phyloP scores from a whole-genome alignment of 35 echinoderm and acorn worm genomes.

The Lytechinus variegatus region DNA sequence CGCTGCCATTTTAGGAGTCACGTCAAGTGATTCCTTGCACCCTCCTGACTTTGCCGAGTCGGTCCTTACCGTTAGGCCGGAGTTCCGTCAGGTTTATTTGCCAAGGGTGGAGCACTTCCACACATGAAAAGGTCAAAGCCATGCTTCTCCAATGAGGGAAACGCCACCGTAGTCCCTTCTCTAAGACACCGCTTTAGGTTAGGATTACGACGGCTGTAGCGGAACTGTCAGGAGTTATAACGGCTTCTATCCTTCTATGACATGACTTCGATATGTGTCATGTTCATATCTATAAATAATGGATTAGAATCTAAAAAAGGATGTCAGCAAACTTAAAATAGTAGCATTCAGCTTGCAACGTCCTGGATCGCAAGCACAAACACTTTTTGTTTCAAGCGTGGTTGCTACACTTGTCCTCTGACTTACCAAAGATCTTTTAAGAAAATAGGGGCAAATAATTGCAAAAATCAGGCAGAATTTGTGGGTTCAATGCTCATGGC shows the following conservation, averaged over 20 bases:
- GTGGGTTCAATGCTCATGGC: too few relatives aligned
- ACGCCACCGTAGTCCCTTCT: background rate
- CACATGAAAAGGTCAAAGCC: background rate
- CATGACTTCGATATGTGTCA: background rate
- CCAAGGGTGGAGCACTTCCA: constrained; percentile 36
- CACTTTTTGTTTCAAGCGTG: background rate
- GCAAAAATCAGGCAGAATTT: too few relatives aligned
- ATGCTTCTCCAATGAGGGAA: background rate
- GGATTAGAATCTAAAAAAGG: constrained; percentile 1
- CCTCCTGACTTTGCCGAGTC: background rate
- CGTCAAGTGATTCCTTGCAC: background rate
- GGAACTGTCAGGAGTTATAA: background rate
- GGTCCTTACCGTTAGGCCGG: background rate
- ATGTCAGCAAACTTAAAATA: background rate
- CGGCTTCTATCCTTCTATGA: background rate
- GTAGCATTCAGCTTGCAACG: background rate
- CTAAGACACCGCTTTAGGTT: background rate
- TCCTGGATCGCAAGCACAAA: background rate
- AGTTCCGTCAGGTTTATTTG: constrained; percentile 10
- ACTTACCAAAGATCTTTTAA: too few relatives aligned
- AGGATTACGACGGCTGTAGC: background rate
- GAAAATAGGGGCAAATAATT: too few relatives aligned
- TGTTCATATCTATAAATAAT: background rate
- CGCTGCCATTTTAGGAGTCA: background rate
- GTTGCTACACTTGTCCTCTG: background rate